Evolutionary conservation across 2,113 vertebrate species (phyloP), one percentile per base, ranked within the genome.

Genomic region (Pygoscelis adeliae): DNA sequence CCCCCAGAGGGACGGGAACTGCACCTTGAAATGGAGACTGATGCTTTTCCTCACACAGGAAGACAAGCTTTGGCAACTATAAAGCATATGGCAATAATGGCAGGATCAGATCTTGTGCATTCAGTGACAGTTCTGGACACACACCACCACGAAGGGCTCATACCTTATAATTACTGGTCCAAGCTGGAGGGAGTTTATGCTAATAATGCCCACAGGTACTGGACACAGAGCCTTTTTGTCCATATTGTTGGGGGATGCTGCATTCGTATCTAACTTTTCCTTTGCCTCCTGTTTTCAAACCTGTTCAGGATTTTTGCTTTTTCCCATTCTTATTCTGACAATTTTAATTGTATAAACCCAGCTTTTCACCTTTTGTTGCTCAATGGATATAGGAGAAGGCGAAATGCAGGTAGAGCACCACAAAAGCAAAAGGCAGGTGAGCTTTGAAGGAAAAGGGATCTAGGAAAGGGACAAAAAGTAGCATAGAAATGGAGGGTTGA

Each of bases 331-430:
- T 27, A 55, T 58, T 77, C 80, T 59, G 82, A 50, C 87, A 44
- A 86, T 91, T 96, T 94, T 94, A 96, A 97, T 97, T 96, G 95
- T 80, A 91, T 66, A 80, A 96, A 88, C 66, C 93, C 90, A 91
- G 97, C 91, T 96, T 95, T 96, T 88, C 97, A 93, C 95, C 96
- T 95, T 97, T 96, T 97, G 95, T 96, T 91, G 91, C 93, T 96
- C 93, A 83, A 14, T 36, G 29, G 91, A 74, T 87, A 29, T 2
- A 90, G 94, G 93, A 94, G 91, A 96, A 93, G 91, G 87, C 2
- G 5, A 91, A 97, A 97, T 76, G 85, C 96, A 97, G 96, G 95
- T 95, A 96, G 87, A 90, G 67, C 84, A 62, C 79, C 93, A 95
- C 96, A 97, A 97, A 96, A 96, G 97, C 95, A 70, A 42, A 73